Percentiles rank a stretch among this genome's conserved stretches.
These are phyloP conservation scores for Idaea aversata DNA, from an alignment of 2,888 invertebrate species.

Conservation along the genomic window DNA sequence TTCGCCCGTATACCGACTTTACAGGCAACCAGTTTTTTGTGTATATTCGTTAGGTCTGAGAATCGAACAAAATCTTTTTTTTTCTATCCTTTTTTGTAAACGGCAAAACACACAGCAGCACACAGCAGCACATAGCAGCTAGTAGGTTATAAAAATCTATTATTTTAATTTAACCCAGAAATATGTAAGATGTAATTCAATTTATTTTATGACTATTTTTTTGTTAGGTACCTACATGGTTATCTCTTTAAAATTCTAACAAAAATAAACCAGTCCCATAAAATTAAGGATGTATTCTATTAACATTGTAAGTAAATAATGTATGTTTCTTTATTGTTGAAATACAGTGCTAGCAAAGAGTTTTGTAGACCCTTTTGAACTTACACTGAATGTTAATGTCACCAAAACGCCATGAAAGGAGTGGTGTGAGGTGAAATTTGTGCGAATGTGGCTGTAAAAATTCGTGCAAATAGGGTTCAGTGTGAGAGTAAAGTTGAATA, in stretches of 20 bases:
- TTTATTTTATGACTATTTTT: too few relatives aligned
- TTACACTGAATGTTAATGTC: neutral
- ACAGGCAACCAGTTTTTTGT: too few relatives aligned
- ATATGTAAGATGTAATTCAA: too few relatives aligned
- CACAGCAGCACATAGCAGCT: too few relatives aligned
- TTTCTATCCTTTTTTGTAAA: too few relatives aligned
- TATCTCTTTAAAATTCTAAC: neutral
- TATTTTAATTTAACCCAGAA: too few relatives aligned
- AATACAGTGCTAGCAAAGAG: neutral
- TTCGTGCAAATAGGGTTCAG: neutral
- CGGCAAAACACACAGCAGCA: too few relatives aligned
- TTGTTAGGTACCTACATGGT: neutral
- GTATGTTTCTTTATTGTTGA: constrained; percentile 5
- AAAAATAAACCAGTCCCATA: neutral
- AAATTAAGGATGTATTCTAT: neutral
- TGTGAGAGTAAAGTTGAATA: neutral
- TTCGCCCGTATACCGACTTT: too few relatives aligned
- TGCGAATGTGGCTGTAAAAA: neutral
- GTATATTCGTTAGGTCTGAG: too few relatives aligned
- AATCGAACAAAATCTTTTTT: too few relatives aligned
- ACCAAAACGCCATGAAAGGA: neutral
- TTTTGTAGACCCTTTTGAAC: neutral
- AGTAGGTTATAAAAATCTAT: too few relatives aligned
- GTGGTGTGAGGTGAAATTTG: neutral
- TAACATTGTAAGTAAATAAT: constrained; percentile 3